Base-by-base conservation (phyloP, 2,113 vertebrate species). In the Poeciliopsis occidentalis region DNA sequence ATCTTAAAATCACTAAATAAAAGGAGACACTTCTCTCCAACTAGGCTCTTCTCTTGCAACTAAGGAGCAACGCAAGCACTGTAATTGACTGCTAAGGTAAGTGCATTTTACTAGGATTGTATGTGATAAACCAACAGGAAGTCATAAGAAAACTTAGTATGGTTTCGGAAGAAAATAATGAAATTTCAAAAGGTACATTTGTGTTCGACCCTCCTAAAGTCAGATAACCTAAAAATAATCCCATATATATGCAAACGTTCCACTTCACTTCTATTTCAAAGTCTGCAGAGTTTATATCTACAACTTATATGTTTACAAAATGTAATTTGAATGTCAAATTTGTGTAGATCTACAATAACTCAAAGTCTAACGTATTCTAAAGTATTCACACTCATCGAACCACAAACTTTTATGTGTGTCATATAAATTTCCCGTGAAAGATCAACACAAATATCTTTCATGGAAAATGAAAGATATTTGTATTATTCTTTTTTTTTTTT, bases 41-140 rank as follows among this genome's bases (percentile, higher is more conserved):
- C n/a, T 57, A 71, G 67, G 7, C 32, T 34, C 32, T 44, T 64
- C 70, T 71, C 37, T 70, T 30, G 76, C 4, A 61, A 75, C 32
- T 7, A 67, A 74, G 61, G 44, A 91, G 86, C 89, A 81, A 57
- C 85, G 63, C 63, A 57, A 57, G 10, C 22, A 57, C 24, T 57
- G 7, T n/a, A 24, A 24, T 10, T 10, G 24, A 57, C 24, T 8
- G 24, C 22, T 57, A 1, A n/a, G 17, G 8, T n/a, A 22, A 57
- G 17, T 17, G 13, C 44, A 47, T 47, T 47, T 17, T 47, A 47
- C 17, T 47, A 47, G 44, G 44, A 4, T 17, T 44, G 41, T 44
- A 4, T 44, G 41, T 44, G 15, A 15, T 44, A 44, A 13, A 44
- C 41, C 15, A 44, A 44, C 41, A 44, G 13, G 17, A 44, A 17